phyloP scores from a whole-genome alignment of 2,797 vertebrate species.

The Premnoplex brunnescens region DNA sequence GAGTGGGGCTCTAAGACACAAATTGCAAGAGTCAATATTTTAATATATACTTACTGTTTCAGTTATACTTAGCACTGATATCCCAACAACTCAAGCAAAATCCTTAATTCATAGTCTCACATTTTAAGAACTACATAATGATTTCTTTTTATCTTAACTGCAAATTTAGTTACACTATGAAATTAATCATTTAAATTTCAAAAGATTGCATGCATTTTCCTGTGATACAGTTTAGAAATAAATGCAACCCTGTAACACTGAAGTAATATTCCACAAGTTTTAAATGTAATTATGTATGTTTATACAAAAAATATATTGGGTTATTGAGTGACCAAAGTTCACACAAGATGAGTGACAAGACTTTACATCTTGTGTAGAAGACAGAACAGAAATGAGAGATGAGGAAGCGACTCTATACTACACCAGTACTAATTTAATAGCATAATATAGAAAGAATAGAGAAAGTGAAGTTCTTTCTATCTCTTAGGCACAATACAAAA shows the following conservation, averaged over 20 bases:
- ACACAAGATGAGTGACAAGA: not conserved
- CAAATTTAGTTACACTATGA: not conserved
- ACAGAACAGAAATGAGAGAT: not conserved
- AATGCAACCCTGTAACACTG: not conserved
- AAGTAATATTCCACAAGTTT: not conserved
- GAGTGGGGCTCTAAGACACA: not conserved
- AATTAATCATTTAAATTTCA: not conserved
- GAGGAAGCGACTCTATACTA: not conserved
- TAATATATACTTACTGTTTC: not conserved
- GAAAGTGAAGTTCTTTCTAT: not conserved
- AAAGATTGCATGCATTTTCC: not conserved
- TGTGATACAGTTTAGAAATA: not conserved
- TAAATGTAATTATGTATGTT: not conserved
- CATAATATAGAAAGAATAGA: not conserved
- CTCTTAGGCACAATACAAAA: not conserved
- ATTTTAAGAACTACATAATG: not conserved
- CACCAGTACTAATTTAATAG: not conserved
- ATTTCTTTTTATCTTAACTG: not conserved
- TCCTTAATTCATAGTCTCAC: not conserved
- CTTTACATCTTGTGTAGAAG: not conserved
- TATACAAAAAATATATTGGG: not conserved
- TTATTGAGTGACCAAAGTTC: not conserved
- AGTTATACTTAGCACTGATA: not conserved
- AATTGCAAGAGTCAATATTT: not conserved
- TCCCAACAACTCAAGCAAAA: not conserved